Percentiles rank a stretch among this genome's conserved stretches.
Evolutionary conservation across 2,888 invertebrate species (phyloP).

Genomic region (Tetragnatha montana): DNA sequence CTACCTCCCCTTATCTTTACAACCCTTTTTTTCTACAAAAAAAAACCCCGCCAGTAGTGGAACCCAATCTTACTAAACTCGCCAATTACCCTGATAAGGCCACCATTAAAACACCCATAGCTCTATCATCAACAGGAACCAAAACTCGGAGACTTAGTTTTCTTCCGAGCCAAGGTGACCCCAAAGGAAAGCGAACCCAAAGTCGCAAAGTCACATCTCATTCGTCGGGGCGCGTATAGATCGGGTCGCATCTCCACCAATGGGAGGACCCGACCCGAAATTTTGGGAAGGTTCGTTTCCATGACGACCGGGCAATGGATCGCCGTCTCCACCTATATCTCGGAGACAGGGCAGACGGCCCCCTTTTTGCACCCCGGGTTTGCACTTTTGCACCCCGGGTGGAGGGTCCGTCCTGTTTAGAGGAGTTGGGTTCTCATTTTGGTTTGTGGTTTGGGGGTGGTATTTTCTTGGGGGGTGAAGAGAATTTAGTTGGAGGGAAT

Average conservation of each 20-base stretch:
- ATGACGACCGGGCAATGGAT: conserved; percentile 56
- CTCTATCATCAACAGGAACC: background rate
- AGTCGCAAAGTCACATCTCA: conserved; percentile 68
- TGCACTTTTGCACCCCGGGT: too few species aligned
- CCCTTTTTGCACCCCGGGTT: too few species aligned
- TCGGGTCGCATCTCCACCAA: conserved; percentile 53
- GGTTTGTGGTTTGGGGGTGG: background rate
- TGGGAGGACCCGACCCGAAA: conserved; percentile 54
- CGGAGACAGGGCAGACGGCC: conserved; percentile 27
- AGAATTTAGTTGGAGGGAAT: too few species aligned
- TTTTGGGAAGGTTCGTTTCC: conserved; percentile 65
- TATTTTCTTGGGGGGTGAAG: too few species aligned
- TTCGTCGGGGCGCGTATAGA: conserved; percentile 60
- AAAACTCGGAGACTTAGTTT: background rate
- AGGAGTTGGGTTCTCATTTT: background rate
- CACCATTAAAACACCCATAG: conserved; percentile 13
- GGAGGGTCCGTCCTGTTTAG: conserved; percentile 2
- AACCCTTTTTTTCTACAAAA: too few species aligned
- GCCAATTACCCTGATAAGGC: background rate
- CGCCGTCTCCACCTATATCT: conserved; percentile 61
- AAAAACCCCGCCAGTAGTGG: background rate
- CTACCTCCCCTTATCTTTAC: too few species aligned
- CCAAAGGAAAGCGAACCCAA: conserved; percentile 31
- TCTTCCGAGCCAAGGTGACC: conserved; percentile 63
- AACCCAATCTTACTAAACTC: background rate